A percentile compares a stretch with the other conserved stretches of the same genome.
Conservation (phyloP, 2,888 invertebrate species). For the Pyrocoelia pectoralis region DNA sequence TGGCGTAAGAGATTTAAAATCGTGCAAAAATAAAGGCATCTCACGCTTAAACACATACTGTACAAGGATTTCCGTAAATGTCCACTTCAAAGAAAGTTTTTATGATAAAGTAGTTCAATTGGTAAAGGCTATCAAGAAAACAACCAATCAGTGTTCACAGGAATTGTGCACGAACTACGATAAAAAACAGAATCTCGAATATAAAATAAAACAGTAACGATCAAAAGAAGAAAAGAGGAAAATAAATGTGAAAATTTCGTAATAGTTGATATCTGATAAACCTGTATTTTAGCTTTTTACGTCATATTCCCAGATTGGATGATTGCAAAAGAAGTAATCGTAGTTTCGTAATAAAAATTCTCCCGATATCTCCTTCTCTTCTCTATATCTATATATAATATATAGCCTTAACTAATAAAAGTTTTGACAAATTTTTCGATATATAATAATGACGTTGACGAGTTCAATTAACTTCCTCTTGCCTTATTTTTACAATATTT, state of each 20-base stretch:
- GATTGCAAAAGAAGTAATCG: conserved; percentile 14
- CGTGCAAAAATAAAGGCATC: not conserved
- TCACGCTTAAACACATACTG: conserved; percentile 18
- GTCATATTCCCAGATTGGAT: conserved; percentile 39
- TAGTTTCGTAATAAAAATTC: conserved; percentile 2
- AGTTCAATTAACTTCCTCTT: not conserved
- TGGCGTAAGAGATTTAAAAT: not conserved
- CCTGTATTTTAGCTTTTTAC: conserved; percentile 40
- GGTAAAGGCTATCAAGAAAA: conserved; percentile 39
- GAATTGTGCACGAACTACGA: conserved; percentile 35
- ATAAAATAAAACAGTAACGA: conserved; percentile 42
- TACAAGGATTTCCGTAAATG: conserved; percentile 26
- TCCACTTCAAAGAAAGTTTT: conserved; percentile 37
- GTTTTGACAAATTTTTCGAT: not conserved
- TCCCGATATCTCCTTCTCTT: not conserved
- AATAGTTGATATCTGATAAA: conserved; percentile 43
- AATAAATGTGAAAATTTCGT: conserved; percentile 38
- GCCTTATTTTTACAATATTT: not conserved
- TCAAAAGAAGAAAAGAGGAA: conserved; percentile 37
- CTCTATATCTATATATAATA: too few species aligned
- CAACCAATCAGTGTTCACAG: conserved; percentile 38
- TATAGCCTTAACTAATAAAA: not conserved
- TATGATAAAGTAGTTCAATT: conserved; percentile 39
- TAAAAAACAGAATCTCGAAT: conserved; percentile 40
- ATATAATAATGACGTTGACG: not conserved